Evolutionary conservation across 2,888 invertebrate species (phyloP).

Genomic region (Tachina grossa): DNA sequence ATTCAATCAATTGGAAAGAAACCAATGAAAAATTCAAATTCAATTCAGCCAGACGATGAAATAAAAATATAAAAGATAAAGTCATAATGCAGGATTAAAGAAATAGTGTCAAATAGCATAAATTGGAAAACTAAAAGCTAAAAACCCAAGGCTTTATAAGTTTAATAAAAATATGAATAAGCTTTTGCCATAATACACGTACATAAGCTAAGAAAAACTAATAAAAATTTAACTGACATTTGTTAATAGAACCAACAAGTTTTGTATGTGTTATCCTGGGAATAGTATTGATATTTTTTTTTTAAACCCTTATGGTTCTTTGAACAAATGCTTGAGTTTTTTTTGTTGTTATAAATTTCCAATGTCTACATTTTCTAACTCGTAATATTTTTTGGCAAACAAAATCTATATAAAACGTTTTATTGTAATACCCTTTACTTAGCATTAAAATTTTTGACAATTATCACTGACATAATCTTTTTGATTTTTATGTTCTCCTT

Average conservation of each 20-base stretch:
- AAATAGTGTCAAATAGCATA: not conserved
- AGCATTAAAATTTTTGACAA: constrained; percentile 11
- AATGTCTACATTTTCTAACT: no score
- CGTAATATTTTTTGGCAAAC: not conserved
- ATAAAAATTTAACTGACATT: not conserved
- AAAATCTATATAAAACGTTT: not conserved
- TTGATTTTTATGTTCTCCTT: not conserved
- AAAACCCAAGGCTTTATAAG: no score
- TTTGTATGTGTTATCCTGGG: not conserved
- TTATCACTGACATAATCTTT: constrained; percentile 27
- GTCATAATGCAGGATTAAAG: not conserved
- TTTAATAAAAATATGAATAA: not conserved
- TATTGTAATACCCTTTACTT: not conserved
- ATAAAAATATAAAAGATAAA: not conserved
- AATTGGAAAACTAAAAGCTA: not conserved
- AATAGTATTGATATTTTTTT: not conserved
- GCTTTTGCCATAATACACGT: not conserved
- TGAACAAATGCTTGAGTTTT: no score
- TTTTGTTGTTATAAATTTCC: no score
- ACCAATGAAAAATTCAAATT: not conserved
- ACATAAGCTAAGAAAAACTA: not conserved
- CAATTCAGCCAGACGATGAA: not conserved
- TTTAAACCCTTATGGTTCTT: not conserved
- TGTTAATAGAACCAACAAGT: not conserved
- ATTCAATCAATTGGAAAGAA: not conserved